These are phyloP conservation scores for Blastobasis adustella DNA, from an alignment of 2,888 invertebrate species.

Conservation along the genomic window DNA sequence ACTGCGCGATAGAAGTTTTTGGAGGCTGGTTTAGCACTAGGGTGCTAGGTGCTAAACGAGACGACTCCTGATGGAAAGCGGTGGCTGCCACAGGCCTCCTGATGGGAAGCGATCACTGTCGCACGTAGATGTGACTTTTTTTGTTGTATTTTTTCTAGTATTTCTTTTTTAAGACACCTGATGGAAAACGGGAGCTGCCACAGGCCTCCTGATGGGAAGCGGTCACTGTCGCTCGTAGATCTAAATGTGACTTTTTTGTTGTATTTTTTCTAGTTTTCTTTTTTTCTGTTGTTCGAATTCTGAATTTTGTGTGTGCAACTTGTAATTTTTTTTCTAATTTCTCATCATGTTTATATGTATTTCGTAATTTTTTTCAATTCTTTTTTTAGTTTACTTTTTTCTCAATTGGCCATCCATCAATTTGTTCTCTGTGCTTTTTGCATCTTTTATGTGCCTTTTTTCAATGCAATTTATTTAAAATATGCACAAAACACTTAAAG, in stretches of 20 bases:
- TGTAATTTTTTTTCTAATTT: slow-evolving; percentile 2
- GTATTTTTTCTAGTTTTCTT: slow-evolving; percentile 13
- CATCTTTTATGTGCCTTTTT: slow-evolving; percentile 5
- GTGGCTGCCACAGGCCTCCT: not conserved
- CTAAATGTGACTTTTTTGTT: slow-evolving; percentile 12
- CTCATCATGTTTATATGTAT: slow-evolving; percentile 8
- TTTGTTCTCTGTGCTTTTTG: too few relatives aligned
- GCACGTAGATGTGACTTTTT: slow-evolving; percentile 2
- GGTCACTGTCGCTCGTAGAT: not conserved
- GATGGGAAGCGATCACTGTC: not conserved
- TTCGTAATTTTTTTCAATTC: slow-evolving; percentile 8
- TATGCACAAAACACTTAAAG: not conserved
- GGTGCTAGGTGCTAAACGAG: too few relatives aligned
- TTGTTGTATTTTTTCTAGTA: slow-evolving; percentile 16
- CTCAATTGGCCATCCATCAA: too few relatives aligned
- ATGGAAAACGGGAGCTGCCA: too few relatives aligned
- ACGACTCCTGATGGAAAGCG: too few relatives aligned
- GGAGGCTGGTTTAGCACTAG: too few relatives aligned
- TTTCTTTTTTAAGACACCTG: slow-evolving; percentile 1
- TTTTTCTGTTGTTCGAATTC: slow-evolving; percentile 15
- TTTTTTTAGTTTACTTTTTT: slow-evolving; percentile 5
- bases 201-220: not conserved
- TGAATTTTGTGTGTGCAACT: too few relatives aligned
- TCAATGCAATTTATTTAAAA: slow-evolving; percentile 1
- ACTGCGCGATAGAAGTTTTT: not conserved